A percentile compares a stretch with the other conserved stretches of the same genome.
These are phyloP conservation scores for Muricea muricata DNA, from an alignment of 92 coral and sea anemone genomes.

Conservation along the genomic window DNA sequence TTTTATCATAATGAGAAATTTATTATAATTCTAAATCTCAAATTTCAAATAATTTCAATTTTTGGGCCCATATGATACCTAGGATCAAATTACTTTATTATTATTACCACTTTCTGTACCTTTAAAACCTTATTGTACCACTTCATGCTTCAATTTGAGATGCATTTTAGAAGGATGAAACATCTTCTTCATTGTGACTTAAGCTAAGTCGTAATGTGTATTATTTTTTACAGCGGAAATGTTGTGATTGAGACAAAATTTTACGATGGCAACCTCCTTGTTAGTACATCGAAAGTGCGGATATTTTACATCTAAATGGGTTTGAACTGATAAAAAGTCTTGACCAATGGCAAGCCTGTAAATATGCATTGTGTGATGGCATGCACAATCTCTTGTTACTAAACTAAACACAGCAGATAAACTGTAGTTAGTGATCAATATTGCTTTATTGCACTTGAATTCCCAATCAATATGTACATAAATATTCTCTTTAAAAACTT, in stretches of 20 bases:
- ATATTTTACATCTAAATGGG: slow-evolving; percentile 85
- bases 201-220: not conserved
- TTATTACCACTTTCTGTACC: too few species aligned
- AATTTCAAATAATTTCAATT: too few species aligned
- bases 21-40: too few species aligned
- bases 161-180: too few species aligned
- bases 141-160: too few species aligned
- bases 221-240: slow-evolving; percentile 83
- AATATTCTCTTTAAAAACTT: not conserved
- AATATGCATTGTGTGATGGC: too few species aligned
- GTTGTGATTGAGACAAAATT: slow-evolving; percentile 99
- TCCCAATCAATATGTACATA: not conserved
- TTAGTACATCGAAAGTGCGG: slow-evolving; percentile 97
- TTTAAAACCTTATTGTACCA: too few species aligned
- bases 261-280: slow-evolving; percentile 90
- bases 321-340: not conserved
- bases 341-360: not conserved
- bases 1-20: too few species aligned
- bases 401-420: too few species aligned
- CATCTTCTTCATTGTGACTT: not conserved
- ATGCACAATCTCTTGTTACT: too few species aligned
- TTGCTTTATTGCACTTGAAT: not conserved
- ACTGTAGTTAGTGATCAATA: not conserved
- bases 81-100: too few species aligned
- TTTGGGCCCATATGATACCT: too few species aligned